A percentile compares a stretch with the other conserved stretches of the same genome.
Conservation (phyloP, 2,797 vertebrate genomes). For the Trachurus trachurus region DNA sequence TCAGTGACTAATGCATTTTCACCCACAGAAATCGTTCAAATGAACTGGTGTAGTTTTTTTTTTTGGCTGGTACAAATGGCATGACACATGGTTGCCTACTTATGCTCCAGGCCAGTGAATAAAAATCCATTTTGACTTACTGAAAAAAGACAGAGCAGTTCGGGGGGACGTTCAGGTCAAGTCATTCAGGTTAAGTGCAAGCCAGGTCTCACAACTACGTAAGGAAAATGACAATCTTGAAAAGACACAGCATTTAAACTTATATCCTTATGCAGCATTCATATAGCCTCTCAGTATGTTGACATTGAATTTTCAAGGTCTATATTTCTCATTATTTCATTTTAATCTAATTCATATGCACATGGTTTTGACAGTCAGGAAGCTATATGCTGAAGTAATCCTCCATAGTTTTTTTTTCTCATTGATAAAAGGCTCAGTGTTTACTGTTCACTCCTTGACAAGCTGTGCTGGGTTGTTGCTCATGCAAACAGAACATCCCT, state of each 20-base stretch:
- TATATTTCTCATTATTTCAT: background rate
- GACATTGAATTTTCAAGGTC: background rate
- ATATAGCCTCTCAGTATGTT: background rate
- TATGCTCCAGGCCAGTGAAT: conserved; percentile 14
- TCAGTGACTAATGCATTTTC: conserved; percentile 43
- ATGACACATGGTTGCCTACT: conserved; percentile 18
- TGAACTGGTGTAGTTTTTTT: background rate
- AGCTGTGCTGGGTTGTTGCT: background rate
- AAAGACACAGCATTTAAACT: background rate
- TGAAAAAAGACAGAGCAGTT: background rate
- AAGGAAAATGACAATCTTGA: background rate
- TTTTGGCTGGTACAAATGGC: background rate
- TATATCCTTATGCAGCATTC: background rate
- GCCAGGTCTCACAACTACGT: background rate
- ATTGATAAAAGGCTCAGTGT: background rate
- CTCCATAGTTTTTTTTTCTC: background rate
- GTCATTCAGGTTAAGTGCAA: background rate
- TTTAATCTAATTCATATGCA: background rate
- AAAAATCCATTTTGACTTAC: background rate
- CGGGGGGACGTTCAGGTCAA: background rate
- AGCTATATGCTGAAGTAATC: no score
- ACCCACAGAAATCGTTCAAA: conserved; percentile 32
- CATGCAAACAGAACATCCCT: background rate
- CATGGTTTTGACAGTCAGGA: background rate
- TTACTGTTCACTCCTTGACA: background rate